These are phyloP conservation scores for Antitype chi DNA, from an alignment of 2,888 invertebrate species.

Conservation along the genomic window DNA sequence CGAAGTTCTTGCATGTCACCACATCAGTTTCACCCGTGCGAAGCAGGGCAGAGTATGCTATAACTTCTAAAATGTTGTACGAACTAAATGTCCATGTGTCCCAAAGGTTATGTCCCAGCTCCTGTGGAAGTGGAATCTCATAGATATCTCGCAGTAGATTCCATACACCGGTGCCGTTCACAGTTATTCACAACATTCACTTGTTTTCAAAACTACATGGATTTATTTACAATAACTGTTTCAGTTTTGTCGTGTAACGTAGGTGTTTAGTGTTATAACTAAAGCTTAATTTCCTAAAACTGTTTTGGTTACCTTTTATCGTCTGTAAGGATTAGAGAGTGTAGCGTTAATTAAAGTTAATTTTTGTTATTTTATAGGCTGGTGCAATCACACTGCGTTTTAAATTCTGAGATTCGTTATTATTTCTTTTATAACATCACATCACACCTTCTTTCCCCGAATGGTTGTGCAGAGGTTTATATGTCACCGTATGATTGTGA, in stretches of 20 bases:
- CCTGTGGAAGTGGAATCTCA: conserved; percentile 79
- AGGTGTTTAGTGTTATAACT: conserved; percentile 10
- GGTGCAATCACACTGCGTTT: neutral
- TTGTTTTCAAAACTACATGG: conserved; percentile 67
- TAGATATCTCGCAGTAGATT: conserved; percentile 82
- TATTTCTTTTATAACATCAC: too few relatives aligned
- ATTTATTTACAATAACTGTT: conserved; percentile 53
- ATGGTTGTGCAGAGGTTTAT: too few relatives aligned
- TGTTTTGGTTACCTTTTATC: neutral
- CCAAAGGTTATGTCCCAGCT: conserved; percentile 71
- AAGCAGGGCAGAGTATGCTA: too few relatives aligned
- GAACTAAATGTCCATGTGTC: conserved; percentile 61
- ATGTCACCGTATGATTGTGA: too few relatives aligned
- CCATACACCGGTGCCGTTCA: conserved; percentile 75
- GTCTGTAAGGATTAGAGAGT: neutral
- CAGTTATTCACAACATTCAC: conserved; percentile 81
- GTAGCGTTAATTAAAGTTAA: neutral
- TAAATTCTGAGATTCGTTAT: too few relatives aligned
- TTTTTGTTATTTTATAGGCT: neutral
- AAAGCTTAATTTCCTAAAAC: neutral
- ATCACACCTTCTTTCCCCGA: too few relatives aligned
- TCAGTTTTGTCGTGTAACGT: neutral
- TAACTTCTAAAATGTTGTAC: conserved; percentile 30
- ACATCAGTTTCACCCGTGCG: too few relatives aligned
- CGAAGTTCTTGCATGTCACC: too few relatives aligned